These are phyloP conservation scores for Ceyx cyanopectus DNA, from an alignment of 2,113 vertebrate species.

Conservation along the genomic window DNA sequence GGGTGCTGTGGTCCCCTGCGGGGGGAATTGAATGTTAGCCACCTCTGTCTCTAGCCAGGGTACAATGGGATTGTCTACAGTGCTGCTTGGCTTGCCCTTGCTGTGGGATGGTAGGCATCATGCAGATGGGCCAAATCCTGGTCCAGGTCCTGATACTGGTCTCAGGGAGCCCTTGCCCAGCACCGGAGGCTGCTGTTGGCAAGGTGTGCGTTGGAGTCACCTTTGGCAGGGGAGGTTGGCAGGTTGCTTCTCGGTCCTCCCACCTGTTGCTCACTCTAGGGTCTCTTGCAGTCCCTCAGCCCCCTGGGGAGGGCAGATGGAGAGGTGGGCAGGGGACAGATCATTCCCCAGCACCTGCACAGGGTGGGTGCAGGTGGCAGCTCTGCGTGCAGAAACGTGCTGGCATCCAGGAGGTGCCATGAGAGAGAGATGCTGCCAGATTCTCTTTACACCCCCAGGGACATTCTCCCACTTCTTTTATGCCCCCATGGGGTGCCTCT, in stretches of 20 bases:
- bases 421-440: background rate
- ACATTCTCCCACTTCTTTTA: background rate
- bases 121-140: too few species aligned
- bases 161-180: background rate
- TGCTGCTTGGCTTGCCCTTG: fast-evolving
- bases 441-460: background rate
- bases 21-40: background rate
- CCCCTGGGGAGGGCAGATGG: background rate
- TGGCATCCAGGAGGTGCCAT: background rate
- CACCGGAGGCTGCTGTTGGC: background rate
- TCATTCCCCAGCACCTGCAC: background rate
- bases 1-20: fast-evolving
- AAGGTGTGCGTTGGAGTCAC: background rate
- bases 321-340: background rate
- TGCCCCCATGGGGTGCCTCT: background rate
- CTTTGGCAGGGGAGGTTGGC: background rate
- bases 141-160: background rate
- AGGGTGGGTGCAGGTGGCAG: background rate
- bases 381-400: background rate
- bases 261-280: background rate
- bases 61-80: background rate
- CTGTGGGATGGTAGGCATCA: background rate
- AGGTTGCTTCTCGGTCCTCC: background rate
- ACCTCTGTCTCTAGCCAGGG: fast-evolving
- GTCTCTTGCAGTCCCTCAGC: fast-evolving